Conservation (phyloP, 2,888 invertebrate species). For the Trypoxylon attenuatum region DNA sequence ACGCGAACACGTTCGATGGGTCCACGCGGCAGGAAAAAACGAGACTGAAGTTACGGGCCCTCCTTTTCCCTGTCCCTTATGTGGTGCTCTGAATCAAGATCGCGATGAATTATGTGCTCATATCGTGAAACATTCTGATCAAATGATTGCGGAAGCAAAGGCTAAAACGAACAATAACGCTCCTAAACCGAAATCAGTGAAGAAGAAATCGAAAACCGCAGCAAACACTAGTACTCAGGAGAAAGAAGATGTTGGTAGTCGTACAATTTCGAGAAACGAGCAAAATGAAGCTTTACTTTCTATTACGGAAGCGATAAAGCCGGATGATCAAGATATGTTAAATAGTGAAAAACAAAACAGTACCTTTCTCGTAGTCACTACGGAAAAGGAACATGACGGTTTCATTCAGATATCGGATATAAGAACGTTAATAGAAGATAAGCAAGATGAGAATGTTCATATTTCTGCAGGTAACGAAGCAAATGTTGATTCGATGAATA, state of each 20-base stretch:
- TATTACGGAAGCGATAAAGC: conserved; percentile 50
- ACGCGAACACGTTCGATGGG: conserved; percentile 76
- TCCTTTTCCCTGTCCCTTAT: conserved; percentile 75
- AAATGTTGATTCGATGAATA: conserved; percentile 39
- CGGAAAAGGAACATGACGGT: conserved; percentile 42
- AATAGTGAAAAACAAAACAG: conserved; percentile 41
- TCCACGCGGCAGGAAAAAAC: conserved; percentile 75
- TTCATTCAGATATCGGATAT: conserved; percentile 47
- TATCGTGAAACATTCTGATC: conserved; percentile 77
- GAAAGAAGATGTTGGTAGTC: conserved; percentile 25
- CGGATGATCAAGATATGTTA: conserved; percentile 46
- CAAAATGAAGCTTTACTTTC: conserved; percentile 59
- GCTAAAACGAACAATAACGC: conserved; percentile 63
- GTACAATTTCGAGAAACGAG: conserved; percentile 45
- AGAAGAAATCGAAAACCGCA: conserved; percentile 50
- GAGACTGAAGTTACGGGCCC: conserved; percentile 69
- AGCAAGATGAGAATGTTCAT: conserved; percentile 38
- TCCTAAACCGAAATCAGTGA: conserved; percentile 54
- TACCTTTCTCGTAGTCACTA: conserved; percentile 52
- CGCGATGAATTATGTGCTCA: conserved; percentile 76
- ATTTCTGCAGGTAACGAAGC: conserved; percentile 33
- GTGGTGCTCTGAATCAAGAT: conserved; percentile 72
- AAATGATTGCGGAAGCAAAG: conserved; percentile 75
- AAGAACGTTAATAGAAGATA: conserved; percentile 46
- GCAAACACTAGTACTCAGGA: conserved; percentile 15